Base-by-base conservation (phyloP, 2,888 invertebrate species). In the Papilio gigon region DNA sequence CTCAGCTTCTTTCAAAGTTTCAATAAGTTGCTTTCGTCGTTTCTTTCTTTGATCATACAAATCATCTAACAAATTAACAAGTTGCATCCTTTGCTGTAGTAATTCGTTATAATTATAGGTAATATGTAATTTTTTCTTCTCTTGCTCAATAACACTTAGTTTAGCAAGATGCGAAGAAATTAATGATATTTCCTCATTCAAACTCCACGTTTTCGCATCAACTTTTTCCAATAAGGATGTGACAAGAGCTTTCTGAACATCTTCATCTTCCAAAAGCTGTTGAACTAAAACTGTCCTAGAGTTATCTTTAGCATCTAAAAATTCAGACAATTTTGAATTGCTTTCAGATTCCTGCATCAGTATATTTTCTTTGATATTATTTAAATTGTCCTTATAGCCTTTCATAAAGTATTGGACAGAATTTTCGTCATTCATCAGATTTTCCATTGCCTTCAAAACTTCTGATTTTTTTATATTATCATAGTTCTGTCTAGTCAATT, bases 131-230 rank as follows among this genome's bases (percentile, higher is more conserved):
- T 94, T 95, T 76, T 93, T 94, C 76, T 94, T 94, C 75, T 96
- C 95, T 77, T 96, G 92, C 87, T 96, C 96, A 73, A 95, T 94
- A 61, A 93, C 90, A 73, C 96, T 96, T 30, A 96, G 90, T 68
- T 93, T 93, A 22, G 95, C 95, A 74, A 96, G 86, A 85, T 96
- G 95, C 12, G 92, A 89, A 75, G 96, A 95, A 53, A 96, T 95
- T 69, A 96, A 86, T 75, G 93, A 93, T 72, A 96, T 94, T 91
- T 96, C 96, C 81, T 96, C 95, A 74, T 95, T 93, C 30, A 96
- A 89, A 76, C 95, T 95, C 95, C 96, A 96, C 72, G 94, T 95
- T 77, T 95, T 94, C 8, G 95, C 93, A 86, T 96, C 96, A 72
- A 95, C 94, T 78, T 94, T 93, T 84, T 95, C 95, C 71, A 96